Evolutionary conservation across 2,888 invertebrate species (phyloP).

Genomic region (Rapana venosa): DNA sequence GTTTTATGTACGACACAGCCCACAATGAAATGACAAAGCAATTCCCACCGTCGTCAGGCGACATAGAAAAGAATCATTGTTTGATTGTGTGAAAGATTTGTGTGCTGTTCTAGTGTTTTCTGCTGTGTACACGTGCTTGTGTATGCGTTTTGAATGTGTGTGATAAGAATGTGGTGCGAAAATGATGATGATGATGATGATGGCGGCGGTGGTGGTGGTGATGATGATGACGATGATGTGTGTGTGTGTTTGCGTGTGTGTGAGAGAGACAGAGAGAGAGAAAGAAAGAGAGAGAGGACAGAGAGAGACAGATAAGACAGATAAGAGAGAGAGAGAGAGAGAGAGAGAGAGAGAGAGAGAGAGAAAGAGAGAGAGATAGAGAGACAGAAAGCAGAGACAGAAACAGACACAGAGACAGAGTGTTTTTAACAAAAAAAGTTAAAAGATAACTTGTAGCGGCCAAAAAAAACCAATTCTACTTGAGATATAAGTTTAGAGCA

Average conservation of each 20-base stretch:
- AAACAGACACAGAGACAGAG: background rate
- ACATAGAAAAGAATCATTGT: background rate
- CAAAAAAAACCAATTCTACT: no score
- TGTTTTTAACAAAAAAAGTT: no score
- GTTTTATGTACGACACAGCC: no score
- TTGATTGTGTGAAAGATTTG: no score
- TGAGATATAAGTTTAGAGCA: no score
- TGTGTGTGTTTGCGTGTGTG: slow-evolving; percentile 1
- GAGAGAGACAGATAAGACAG: background rate
- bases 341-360: slow-evolving; percentile 8
- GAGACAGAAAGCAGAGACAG: background rate
- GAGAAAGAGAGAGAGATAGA: background rate
- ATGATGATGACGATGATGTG: background rate
- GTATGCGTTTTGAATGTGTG: background rate
- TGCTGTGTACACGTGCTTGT: background rate
- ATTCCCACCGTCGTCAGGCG: no score
- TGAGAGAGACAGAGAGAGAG: background rate
- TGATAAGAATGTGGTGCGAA: background rate
- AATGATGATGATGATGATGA: slow-evolving; percentile 1
- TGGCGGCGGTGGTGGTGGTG: background rate
- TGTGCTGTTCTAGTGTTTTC: background rate
- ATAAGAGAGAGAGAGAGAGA: background rate
- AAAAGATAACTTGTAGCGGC: no score
- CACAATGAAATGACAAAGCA: no score
- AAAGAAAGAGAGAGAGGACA: background rate